Evolutionary conservation across 2,888 invertebrate species (phyloP).

Genomic region (Troides aeacus): DNA sequence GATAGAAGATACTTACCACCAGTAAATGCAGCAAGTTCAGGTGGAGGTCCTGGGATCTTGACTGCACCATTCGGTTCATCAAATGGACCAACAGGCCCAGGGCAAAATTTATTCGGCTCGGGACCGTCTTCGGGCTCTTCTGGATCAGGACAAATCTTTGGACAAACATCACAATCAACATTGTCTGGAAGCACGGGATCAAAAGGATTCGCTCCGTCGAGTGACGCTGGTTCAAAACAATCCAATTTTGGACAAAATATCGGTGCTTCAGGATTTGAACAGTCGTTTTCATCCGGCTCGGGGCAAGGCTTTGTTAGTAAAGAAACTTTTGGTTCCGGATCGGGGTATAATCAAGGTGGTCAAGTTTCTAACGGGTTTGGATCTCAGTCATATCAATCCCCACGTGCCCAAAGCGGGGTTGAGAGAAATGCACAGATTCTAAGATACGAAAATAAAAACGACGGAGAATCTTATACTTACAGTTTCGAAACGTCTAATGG

Average conservation of each 20-base stretch:
- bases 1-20: conserved; percentile 72
- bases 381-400: conserved; percentile 46
- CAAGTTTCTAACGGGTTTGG: conserved; percentile 33
- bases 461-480: conserved; percentile 65
- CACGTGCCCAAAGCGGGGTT: conserved; percentile 61
- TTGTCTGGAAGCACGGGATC: conserved; percentile 14
- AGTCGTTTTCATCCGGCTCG: conserved; percentile 15
- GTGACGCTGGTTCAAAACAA: conserved; percentile 35
- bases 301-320: conserved; percentile 11
- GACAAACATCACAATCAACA: conserved; percentile 18
- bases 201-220: conserved; percentile 16
- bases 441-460: conserved; percentile 64
- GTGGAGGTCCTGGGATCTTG: conserved; percentile 66
- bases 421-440: conserved; percentile 65
- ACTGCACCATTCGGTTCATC: conserved; percentile 49
- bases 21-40: conserved; percentile 61
- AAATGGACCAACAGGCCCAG: conserved; percentile 27
- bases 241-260: conserved; percentile 7
- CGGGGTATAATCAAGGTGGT: conserved; percentile 31
- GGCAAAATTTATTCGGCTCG: conserved; percentile 8
- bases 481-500: conserved; percentile 73
- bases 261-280: conserved; percentile 25
- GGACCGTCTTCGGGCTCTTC: conserved; percentile 10
- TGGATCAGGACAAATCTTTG: background rate
- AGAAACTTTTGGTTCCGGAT: conserved; percentile 13